Evolutionary conservation across 2,797 vertebrate genomes (phyloP).

Genomic region (Silurus aristotelis): DNA sequence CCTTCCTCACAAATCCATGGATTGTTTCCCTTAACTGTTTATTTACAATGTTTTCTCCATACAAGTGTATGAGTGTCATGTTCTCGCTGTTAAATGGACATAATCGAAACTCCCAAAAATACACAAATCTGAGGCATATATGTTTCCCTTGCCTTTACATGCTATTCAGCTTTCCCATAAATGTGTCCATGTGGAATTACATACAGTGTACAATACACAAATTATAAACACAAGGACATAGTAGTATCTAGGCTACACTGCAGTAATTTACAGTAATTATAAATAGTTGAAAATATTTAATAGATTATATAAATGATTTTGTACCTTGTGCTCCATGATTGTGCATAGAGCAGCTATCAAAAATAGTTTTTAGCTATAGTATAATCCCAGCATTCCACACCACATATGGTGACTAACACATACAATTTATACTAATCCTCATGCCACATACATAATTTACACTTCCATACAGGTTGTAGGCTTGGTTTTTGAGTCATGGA

Average conservation of each 20-base stretch:
- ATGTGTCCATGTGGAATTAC: background rate
- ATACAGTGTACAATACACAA: background rate
- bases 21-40: background rate
- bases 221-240: background rate
- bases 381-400: background rate
- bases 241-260: background rate
- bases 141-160: background rate
- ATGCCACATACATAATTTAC: background rate
- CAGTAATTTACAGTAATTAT: background rate
- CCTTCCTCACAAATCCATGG: background rate
- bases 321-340: background rate
- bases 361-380: background rate
- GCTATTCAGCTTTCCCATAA: background rate
- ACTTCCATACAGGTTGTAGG: background rate
- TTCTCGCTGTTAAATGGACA: background rate
- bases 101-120: background rate
- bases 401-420: background rate
- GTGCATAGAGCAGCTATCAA: background rate
- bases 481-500: background rate
- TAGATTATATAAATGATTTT: background rate
- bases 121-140: background rate
- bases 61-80: background rate
- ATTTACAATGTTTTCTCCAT: background rate
- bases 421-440: background rate
- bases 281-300: too few relatives aligned